A percentile compares a stretch with the other conserved stretches of the same genome.
Evolutionary conservation across 2,797 vertebrate species (phyloP).

Genomic region (Sternotherus odoratus): DNA sequence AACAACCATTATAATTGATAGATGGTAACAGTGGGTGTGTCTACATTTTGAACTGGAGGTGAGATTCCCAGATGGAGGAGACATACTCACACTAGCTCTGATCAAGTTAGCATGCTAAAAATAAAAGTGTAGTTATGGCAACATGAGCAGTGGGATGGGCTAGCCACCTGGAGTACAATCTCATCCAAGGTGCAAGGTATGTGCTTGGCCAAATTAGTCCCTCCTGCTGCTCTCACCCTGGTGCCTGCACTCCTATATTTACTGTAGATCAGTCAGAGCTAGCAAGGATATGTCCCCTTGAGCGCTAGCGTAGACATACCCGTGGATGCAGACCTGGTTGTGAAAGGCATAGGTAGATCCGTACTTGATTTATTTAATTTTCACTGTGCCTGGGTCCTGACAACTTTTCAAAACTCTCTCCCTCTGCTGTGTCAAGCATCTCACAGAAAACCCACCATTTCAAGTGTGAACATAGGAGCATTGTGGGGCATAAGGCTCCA

Average conservation of each 20-base stretch:
- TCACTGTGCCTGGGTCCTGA: not conserved
- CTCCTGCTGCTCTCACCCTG: not conserved
- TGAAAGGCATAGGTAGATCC: constrained; percentile 37
- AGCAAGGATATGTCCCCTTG: not conserved
- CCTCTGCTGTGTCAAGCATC: not conserved
- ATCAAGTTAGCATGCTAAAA: not conserved
- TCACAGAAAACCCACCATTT: not conserved
- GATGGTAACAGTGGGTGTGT: not conserved
- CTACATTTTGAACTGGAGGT: not conserved
- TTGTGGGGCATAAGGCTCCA: not conserved
- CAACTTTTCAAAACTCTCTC: not conserved
- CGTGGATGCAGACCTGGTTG: not conserved
- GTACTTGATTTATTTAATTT: not conserved
- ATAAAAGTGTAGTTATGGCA: not conserved
- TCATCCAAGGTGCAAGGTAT: not conserved
- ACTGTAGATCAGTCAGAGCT: not conserved
- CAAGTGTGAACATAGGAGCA: not conserved
- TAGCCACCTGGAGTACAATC: not conserved
- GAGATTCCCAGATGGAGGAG: not conserved
- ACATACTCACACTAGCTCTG: not conserved
- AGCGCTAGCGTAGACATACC: not conserved
- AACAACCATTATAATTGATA: constrained; percentile 50
- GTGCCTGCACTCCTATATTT: not conserved
- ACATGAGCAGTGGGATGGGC: not conserved
- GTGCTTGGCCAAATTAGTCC: not conserved